Base-by-base conservation (phyloP, 2,113 vertebrate species). In the Smithornis capensis region DNA sequence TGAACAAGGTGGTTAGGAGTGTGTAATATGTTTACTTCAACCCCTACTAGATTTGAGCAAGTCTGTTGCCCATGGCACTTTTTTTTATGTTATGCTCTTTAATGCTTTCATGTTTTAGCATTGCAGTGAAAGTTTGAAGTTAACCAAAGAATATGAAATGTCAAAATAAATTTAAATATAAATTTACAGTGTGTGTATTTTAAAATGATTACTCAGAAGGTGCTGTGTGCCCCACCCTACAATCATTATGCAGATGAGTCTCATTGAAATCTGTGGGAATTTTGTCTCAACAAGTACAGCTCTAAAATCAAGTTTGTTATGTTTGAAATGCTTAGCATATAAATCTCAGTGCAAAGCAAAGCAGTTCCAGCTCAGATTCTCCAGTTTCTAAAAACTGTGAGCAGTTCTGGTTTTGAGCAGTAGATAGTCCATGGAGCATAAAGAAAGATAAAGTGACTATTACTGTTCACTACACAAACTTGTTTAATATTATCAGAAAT, bases 81-180 rank as follows among this genome's bases (percentile, higher is more conserved):
- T 76, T 73, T 95, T 97, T 97, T 82, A 83, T 94, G 74, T 92
- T 91, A 44, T 11, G 35, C 74, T 95, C 50, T 92, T 95, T 95
- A 96, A 92, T 74, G 33, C 78, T 77, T 88, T 83, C 56, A 9
- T 56, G 67, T 74, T 96, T 87, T 17, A 12, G 62, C 87, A 83
- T 73, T 83, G 83, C 15, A 17, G 28, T 40, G 50, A 75, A 92
- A 73, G 44, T 76, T 81, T 89, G 28, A 95, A 89, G 69, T 84
- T 44, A 90, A 71, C 40, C 40, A 38, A 86, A 74, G 47, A 96
- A 75, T 73, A 90, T 55, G 88, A 95, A 73, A 87, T 44, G 62
- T 83, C 55, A 84, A 62, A 83, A 89, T 80, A 84, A 89, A 90
- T 88, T 4, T n/a, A n/a, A n/a, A n/a, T n/a, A n/a, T 45, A 73